phyloP scores from a whole-genome alignment of 2,888 invertebrate species.

The Cancer borealis region DNA sequence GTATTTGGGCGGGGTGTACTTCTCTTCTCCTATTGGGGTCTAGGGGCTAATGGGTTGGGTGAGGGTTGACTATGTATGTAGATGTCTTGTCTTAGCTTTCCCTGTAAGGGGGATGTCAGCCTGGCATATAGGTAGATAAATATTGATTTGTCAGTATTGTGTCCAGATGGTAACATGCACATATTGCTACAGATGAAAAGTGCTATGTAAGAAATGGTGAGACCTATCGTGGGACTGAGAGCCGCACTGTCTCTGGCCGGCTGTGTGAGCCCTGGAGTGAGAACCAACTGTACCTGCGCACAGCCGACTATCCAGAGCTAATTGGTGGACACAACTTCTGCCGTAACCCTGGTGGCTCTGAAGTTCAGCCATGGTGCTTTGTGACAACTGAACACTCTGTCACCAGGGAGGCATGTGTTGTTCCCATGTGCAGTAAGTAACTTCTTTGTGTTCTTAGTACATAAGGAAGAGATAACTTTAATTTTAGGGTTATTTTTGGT shows the following conservation, averaged over 20 bases:
- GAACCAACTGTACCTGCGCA: constrained; percentile 85
- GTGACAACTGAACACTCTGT: constrained; percentile 78
- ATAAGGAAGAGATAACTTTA: background rate
- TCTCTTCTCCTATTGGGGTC: no score
- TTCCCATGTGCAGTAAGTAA: constrained; percentile 90
- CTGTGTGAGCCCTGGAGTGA: constrained; percentile 92
- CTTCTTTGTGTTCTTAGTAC: background rate
- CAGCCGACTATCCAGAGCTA: constrained; percentile 87
- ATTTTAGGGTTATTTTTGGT: no score
- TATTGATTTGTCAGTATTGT: background rate
- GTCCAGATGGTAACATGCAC: background rate
- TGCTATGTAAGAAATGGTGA: constrained; percentile 94
- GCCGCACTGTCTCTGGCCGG: constrained; percentile 84
- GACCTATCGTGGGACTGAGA: constrained; percentile 87
- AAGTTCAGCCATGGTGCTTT: constrained; percentile 93
- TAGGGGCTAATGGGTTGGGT: no score
- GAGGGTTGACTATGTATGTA: no score
- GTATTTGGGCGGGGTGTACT: no score
- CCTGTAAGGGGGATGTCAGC: no score
- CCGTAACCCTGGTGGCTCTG: constrained; percentile 92
- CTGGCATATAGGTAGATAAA: background rate
- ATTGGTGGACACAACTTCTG: constrained; percentile 92
- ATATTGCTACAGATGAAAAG: constrained; percentile 66
- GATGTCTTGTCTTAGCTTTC: no score
- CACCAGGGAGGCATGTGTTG: constrained; percentile 88